Evolutionary conservation across 2,888 invertebrate genomes (phyloP), one percentile per base, ranked within the genome.

Genomic region (Mimumesa dahlbomi): DNA sequence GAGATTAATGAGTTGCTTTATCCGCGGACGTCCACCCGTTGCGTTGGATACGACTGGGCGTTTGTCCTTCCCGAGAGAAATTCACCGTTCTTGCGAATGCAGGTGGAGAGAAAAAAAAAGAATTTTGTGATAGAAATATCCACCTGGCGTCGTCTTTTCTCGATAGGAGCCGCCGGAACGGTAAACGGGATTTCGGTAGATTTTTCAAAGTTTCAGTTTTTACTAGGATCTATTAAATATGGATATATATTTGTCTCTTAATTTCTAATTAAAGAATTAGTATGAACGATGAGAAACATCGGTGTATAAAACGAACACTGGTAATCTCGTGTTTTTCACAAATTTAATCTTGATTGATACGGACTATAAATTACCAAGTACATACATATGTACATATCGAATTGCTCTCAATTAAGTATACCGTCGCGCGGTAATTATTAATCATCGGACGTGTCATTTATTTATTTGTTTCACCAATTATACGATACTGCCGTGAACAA

Each of bases 1-100:
- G 85, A 87, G 87, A 88, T 88, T 86, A 87, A 88, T 86, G 88
- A 87, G 86, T 85, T 79, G 84, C 84, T 87, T 87, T 85, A 87
- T 81, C 83, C 82, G 66, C 66, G 54, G 52, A 65, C 80, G 79
- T 82, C 79, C 84, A 82, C 79, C 78, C 80, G 75, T 77, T 77
- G 79, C 78, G 75, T 81, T 77, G 75, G 58, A 69, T 66, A 62
- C 56, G 66, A 57, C 63, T 1, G 13, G 45, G 67, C 72, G 73
- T 64, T 75, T 68, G 56, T 66, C 43, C 52, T 34, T 9, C 48
- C 19, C 19, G 0, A 31, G 16, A 46, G 40, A 45, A 62, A 54
- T 42, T 59, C 34, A 22, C 50, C 19, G 42, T 59, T 38, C 21
- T 21, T 31, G 13, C 2, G 36, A 4, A 67, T 18, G 16, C n/a